Percentiles rank a stretch among this genome's conserved stretches.
These are phyloP conservation scores for Manduca sexta DNA, from an alignment of 1,140 invertebrate species.

Conservation along the genomic window DNA sequence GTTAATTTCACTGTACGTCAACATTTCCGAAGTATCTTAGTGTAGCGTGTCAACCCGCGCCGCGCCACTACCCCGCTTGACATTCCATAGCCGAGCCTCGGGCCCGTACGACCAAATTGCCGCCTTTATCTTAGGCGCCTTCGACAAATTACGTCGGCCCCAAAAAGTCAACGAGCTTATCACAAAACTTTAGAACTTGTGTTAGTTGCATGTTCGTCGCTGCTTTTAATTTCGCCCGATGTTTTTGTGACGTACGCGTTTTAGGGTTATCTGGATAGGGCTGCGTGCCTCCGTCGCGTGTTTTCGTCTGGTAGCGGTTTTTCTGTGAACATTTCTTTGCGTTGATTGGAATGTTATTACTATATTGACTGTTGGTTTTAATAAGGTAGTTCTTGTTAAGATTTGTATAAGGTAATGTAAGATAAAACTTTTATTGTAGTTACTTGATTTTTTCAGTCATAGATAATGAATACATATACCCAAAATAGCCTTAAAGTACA, in stretches of 20 bases:
- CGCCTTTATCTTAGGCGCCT: conserved; percentile 67
- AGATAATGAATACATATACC: too few species aligned
- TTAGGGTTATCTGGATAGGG: conserved; percentile 54
- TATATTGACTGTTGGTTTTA: neutral
- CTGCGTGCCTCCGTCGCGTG: conserved; percentile 55
- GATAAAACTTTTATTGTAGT: too few species aligned
- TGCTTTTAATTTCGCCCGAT: conserved; percentile 67
- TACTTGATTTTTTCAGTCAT: too few species aligned
- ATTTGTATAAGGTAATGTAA: too few species aligned
- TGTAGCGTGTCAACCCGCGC: conserved; percentile 24
- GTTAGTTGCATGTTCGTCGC: conserved; percentile 60
- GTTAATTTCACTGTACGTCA: neutral
- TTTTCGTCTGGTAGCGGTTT: conserved; percentile 39
- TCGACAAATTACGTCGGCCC: conserved; percentile 65
- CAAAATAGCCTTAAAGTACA: too few species aligned
- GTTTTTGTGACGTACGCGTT: conserved; percentile 63
- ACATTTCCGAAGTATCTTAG: neutral
- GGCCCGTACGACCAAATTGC: conserved; percentile 32
- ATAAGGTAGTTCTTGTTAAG: too few species aligned
- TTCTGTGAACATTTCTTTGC: neutral
- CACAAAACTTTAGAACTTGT: conserved; percentile 55
- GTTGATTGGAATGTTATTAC: neutral
- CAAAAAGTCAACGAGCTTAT: conserved; percentile 59
- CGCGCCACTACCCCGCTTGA: conserved; percentile 23
- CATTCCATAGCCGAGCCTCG: conserved; percentile 48